phyloP scores from a whole-genome alignment of 2,888 invertebrate genomes.

The Villa cingulata region DNA sequence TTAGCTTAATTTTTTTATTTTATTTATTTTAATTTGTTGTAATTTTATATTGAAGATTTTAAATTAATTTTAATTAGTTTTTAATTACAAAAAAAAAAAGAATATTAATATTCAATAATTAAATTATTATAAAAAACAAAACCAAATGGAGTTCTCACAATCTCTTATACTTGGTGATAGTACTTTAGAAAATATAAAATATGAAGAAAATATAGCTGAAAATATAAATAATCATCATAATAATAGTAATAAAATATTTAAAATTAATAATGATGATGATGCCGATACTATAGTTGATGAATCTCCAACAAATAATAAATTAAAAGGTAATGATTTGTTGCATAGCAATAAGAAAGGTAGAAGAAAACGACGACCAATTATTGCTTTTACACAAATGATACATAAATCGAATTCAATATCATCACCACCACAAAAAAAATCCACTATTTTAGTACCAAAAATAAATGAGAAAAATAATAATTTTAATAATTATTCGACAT shows the following conservation, averaged over 20 bases:
- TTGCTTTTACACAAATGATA: not conserved
- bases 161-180: conserved; percentile 30
- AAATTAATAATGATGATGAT: conserved; percentile 16
- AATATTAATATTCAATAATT: too few species aligned
- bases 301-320: conserved; percentile 21
- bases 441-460: not conserved
- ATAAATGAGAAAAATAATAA: conserved; percentile 7
- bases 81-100: too few species aligned
- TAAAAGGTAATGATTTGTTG: conserved; percentile 14
- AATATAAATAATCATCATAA: conserved; percentile 1
- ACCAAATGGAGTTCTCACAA: conserved; percentile 32
- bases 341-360: conserved; percentile 4
- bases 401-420: not conserved
- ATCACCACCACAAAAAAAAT: not conserved
- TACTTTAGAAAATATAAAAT: conserved; percentile 28
- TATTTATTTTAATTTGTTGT: too few species aligned
- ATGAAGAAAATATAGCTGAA: conserved; percentile 14
- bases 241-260: too few species aligned
- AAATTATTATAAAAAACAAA: too few species aligned
- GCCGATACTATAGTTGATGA: conserved; percentile 23
- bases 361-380: not conserved
- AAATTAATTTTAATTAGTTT: too few species aligned
- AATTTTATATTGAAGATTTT: too few species aligned
- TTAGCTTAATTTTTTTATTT: too few species aligned
- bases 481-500: conserved; percentile 22